Base-by-base conservation (phyloP, 1,140 invertebrate genomes). In the Brachionus rotundiformis region DNA sequence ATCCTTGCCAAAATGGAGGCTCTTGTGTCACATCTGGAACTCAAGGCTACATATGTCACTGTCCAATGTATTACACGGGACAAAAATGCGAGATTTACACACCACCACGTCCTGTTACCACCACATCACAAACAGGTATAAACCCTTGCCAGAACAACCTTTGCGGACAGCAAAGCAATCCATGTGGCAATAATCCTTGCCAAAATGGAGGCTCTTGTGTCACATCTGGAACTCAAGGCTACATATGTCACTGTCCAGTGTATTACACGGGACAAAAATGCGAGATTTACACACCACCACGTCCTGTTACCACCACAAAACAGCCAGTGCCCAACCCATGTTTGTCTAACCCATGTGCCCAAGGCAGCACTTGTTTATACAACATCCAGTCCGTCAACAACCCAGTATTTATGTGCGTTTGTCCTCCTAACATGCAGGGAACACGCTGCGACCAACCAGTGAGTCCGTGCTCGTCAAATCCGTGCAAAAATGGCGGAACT, bases 161-260 rank as follows among this genome's bases (percentile, higher is more conserved):
- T 83, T 96, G 94, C 89, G 65, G 29, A 23, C 29, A 23, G 3
- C 7, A 8, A 36, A 33, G 19, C 13, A 71, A 71, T 39, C 33
- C 39, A 47, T 47, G 41, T 31, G 19, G 5, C 5, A 41, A 13
- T 23, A 39, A 25, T 1, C 86, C 95, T 0, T 99, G 96, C 87
- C 95, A 96, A 88, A 95, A 98, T 85, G 95, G 95, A 0, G 96
- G 95, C 29, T 98, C 95, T 0, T 98, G 96, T 87, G 94, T 96
- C 83, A 95, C 94, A 0, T 86, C 92, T 44, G 39, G 19, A 25
- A 44, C 23, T 44, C 68, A 39, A 25, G 19, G 19, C 13, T 96
- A 93, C 90, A 90, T 91, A n/a, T 88, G 87, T 82, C 84, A 89
- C 33, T 89, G 88, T 84, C 86, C 87, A n/a, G 83, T 85, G 0